A percentile compares a stretch with the other conserved stretches of the same genome.
phyloP scores from a whole-genome alignment of 2,888 invertebrate genomes.

The Metallyticus violacea region DNA sequence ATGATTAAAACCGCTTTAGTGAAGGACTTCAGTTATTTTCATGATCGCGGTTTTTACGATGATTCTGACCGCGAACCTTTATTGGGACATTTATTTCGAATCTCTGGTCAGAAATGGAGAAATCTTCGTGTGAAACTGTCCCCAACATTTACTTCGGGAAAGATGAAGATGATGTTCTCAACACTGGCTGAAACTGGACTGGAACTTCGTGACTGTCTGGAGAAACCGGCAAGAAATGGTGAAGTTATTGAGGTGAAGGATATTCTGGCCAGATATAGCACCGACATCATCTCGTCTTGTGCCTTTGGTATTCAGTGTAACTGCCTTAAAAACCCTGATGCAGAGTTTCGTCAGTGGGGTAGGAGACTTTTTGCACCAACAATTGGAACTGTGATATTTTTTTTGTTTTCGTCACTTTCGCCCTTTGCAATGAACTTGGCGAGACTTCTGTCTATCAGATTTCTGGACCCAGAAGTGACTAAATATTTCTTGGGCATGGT shows the following conservation, averaged over 20 bases:
- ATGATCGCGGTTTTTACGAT: conserved; percentile 13
- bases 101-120: conserved; percentile 47
- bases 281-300: conserved; percentile 43
- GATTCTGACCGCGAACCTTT: conserved; percentile 28
- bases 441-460: conserved; percentile 19
- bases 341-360: conserved; percentile 44
- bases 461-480: not conserved
- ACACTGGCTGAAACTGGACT: conserved; percentile 48
- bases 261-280: conserved; percentile 33
- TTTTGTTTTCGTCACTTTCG: conserved; percentile 35
- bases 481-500: conserved; percentile 48
- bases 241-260: conserved; percentile 33
- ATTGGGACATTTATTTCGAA: conserved; percentile 38
- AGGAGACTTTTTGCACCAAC: conserved; percentile 39
- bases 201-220: conserved; percentile 33
- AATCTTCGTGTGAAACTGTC: conserved; percentile 52
- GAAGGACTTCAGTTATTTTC: conserved; percentile 23
- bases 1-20: not conserved
- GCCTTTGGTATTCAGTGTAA: conserved; percentile 48
- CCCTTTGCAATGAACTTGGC: not conserved
- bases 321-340: conserved; percentile 41
- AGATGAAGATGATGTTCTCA: conserved; percentile 52
- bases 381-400: conserved; percentile 38
- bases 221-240: conserved; percentile 23
- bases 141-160: conserved; percentile 55